phyloP scores from a whole-genome alignment of 2,113 vertebrate genomes.

The Progne subis region DNA sequence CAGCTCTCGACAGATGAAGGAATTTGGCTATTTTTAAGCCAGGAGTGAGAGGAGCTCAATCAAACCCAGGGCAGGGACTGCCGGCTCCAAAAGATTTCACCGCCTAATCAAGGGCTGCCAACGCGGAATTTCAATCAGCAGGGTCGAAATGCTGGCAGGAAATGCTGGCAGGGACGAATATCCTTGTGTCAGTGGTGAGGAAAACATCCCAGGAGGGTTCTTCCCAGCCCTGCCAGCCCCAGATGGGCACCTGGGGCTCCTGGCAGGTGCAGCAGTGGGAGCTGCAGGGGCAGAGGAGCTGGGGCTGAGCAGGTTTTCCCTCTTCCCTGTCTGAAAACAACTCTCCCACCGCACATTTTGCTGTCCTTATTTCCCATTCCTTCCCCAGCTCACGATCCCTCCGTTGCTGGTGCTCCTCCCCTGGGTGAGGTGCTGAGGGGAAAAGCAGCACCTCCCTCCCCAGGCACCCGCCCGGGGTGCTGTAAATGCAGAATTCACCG shows the following conservation, averaged over 20 bases:
- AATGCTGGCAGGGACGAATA: neutral
- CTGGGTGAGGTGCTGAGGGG: neutral
- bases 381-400: neutral
- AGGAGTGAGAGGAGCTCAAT: neutral
- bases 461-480: neutral
- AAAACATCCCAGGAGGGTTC: neutral
- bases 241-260: neutral
- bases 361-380: neutral
- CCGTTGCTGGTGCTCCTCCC: neutral
- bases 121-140: neutral
- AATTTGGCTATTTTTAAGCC: constrained; percentile 3
- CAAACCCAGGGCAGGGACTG: neutral
- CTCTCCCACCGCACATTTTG: rapidly evolving
- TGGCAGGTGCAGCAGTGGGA: neutral
- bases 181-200: neutral
- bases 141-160: neutral
- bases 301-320: neutral
- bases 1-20: neutral
- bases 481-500: neutral
- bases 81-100: neutral
- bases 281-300: neutral
- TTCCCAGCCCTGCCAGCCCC: neutral
- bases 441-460: neutral
- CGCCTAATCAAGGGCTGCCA: constrained; percentile 24
- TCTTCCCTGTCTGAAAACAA: neutral